Base-by-base conservation (phyloP, 2,797 vertebrate species). In the Glossophaga mutica region DNA sequence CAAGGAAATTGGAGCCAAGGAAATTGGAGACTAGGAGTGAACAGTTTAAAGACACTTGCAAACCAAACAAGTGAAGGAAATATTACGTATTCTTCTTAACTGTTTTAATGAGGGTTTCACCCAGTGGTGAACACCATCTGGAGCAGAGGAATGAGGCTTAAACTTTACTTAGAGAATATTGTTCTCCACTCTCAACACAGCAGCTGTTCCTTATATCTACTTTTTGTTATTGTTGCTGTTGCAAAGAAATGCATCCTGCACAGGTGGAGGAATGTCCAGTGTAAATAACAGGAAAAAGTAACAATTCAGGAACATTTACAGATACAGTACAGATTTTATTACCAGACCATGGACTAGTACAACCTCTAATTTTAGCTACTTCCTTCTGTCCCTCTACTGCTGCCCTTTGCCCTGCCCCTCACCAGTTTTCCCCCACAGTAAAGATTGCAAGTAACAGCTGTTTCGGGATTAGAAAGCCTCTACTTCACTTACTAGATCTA, bases 251-350 rank as follows among this genome's bases (percentile, higher is more conserved):
- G 42, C 26, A 76, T 76, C 32, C 44, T 67, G 34, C 4, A 48
- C 37, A 71, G 52, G 68, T 77, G 48, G 70, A 85, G 59, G 26
- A 74, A 95, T 44, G 18, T 11, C 24, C 62, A 59, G 37, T 42
- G 29, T 92, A 39, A 90, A 57, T 73, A 91, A 94, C 71, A 78
- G 81, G 85, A 95, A 93, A 87, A 83, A 50, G 19, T 14, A 79
- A 81, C n/a, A 24, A 73, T 91, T 57, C n/a, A 65, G 44, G 48
- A 91, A 48, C 48, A 55, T 21, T 82, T 50, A n/a, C 19, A 68
- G 82, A 42, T 62, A 85, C 32, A 42, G 55, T 46, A n/a, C 57
- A 94, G 65, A 94, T 74, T n/a, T 94, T 50, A 91, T 70, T 46
- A 91, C 44, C 81, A 95, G 48, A 16, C 2, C 5, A 6, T 32